Conservation (phyloP, 1,140 invertebrate genomes). For the Leptinotarsa undecemlineata region DNA sequence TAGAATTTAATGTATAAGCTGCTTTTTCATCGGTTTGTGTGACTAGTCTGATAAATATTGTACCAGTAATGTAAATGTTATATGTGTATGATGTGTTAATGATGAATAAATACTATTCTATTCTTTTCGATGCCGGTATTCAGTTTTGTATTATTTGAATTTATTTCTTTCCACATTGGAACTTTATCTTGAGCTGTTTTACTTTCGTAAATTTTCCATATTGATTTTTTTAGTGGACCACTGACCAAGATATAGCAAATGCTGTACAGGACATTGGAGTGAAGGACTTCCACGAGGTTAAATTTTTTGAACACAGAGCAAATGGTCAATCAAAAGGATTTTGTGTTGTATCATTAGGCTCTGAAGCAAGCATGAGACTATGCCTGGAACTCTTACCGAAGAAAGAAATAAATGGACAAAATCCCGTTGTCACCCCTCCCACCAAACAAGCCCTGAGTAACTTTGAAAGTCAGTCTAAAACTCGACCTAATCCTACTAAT, state of each 20-base stretch:
- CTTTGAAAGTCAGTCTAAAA: slow-evolving; percentile 88
- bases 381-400: slow-evolving; percentile 92
- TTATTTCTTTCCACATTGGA: too few species aligned
- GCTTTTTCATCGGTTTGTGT: too few species aligned
- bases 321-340: slow-evolving; percentile 99
- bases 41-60: too few species aligned
- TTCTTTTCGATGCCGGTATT: too few species aligned
- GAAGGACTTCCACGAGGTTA: slow-evolving; percentile 93
- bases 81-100: too few species aligned
- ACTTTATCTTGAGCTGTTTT: too few species aligned
- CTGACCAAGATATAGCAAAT: slow-evolving; percentile 93
- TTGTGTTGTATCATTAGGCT: slow-evolving; percentile 89
- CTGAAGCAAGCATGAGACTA: slow-evolving; percentile 85
- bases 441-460: slow-evolving; percentile 75
- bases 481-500: slow-evolving; percentile 75
- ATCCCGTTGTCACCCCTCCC: slow-evolving; percentile 90
- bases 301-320: slow-evolving; percentile 98
- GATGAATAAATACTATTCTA: too few species aligned
- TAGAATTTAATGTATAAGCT: too few species aligned
- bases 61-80: too few species aligned
- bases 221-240: slow-evolving; percentile 82
- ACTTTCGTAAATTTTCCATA: too few species aligned
- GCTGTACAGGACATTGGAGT: slow-evolving; percentile 85
- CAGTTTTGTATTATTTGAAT: too few species aligned
- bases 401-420: slow-evolving; percentile 94